Evolutionary conservation across 1,140 invertebrate genomes (phyloP).

Genomic region (Drosophila sp.): DNA sequence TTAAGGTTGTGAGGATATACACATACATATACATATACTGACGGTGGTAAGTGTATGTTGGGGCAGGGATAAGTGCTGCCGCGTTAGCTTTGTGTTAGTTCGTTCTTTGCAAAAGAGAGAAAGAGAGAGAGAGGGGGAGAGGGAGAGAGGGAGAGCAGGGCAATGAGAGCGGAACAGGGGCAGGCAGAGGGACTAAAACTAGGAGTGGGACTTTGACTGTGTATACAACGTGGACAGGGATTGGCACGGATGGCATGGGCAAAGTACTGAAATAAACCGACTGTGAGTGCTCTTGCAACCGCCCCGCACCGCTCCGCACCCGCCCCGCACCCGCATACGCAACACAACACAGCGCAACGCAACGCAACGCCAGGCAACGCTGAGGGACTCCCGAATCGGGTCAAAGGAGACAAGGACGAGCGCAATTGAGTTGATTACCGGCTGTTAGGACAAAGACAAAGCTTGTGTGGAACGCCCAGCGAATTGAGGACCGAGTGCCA

Average conservation of each 20-base stretch:
- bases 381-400: constrained; percentile 21
- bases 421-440: constrained; percentile 50
- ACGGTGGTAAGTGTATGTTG: no score
- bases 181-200: no score
- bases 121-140: no score
- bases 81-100: constrained; percentile 25
- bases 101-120: not conserved
- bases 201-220: no score
- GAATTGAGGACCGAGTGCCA: constrained; percentile 24
- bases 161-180: no score
- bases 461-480: constrained; percentile 7
- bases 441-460: constrained; percentile 34
- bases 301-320: constrained; percentile 12
- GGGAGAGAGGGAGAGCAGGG: not conserved
- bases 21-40: no score
- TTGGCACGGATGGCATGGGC: not conserved
- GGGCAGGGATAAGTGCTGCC: constrained; percentile 8
- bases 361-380: not conserved
- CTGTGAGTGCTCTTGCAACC: constrained; percentile 22
- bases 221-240: not conserved
- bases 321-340: not conserved
- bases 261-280: constrained; percentile 5
- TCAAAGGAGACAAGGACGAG: constrained; percentile 37
- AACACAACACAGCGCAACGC: not conserved
- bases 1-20: not conserved